These are phyloP conservation scores for Phalera bucephala DNA, from an alignment of 2,888 invertebrate species.

Conservation along the genomic window DNA sequence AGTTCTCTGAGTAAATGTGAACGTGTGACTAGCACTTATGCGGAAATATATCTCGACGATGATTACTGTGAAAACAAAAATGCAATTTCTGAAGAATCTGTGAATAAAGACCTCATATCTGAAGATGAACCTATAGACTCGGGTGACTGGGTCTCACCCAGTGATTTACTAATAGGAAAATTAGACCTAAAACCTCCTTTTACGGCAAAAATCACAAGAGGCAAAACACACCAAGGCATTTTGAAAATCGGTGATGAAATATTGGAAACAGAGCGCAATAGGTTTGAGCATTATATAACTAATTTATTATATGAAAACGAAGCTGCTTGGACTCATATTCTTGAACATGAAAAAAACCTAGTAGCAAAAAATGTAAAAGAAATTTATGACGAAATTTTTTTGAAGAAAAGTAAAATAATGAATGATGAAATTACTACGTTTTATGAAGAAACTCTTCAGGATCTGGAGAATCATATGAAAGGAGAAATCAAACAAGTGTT, in stretches of 20 bases:
- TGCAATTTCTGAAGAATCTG: constrained; percentile 1
- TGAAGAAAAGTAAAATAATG: constrained; percentile 56
- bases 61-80: constrained; percentile 35
- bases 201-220: constrained; percentile 71
- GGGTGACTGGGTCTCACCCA: constrained; percentile 66
- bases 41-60: constrained; percentile 62
- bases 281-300: constrained; percentile 43
- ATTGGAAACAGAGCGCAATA: constrained; percentile 45
- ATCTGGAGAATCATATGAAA: constrained; percentile 58
- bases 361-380: constrained; percentile 49
- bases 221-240: constrained; percentile 68
- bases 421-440: constrained; percentile 53
- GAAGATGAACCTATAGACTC: constrained; percentile 5
- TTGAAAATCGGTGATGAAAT: constrained; percentile 60
- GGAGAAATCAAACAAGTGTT: constrained; percentile 51
- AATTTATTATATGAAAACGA: constrained; percentile 56
- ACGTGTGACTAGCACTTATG: constrained; percentile 59
- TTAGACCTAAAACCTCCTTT: constrained; percentile 66
- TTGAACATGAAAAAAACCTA: constrained; percentile 48
- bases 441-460: constrained; percentile 60
- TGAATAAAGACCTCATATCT: neutral
- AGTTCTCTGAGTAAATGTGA: constrained; percentile 40
- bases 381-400: constrained; percentile 52
- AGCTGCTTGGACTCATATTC: constrained; percentile 58
- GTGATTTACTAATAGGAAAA: constrained; percentile 63